Evolutionary conservation across 2,113 vertebrate species (phyloP).

Genomic region (Mionectes macconnelli): DNA sequence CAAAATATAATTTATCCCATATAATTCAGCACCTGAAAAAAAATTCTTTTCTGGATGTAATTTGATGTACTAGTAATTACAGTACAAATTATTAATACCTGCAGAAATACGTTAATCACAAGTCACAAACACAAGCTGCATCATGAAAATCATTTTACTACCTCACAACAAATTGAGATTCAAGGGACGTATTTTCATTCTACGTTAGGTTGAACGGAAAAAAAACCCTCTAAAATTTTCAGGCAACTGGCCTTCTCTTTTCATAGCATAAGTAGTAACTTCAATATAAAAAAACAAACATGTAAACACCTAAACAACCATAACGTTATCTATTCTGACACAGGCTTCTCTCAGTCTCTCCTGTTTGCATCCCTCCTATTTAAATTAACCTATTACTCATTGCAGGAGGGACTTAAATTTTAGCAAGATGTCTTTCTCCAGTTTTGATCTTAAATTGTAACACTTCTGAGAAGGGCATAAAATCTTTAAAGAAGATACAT

Average conservation of each 20-base stretch:
- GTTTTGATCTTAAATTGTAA: neutral
- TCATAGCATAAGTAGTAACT: neutral
- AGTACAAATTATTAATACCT: neutral
- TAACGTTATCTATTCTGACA: neutral
- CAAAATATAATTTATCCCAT: neutral
- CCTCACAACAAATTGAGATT: neutral
- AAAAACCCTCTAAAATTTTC: neutral
- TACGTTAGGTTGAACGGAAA: neutral
- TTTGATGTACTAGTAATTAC: neutral
- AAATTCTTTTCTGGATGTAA: neutral
- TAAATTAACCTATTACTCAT: neutral
- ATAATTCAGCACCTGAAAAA: neutral
- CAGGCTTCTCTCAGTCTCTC: accelerated
- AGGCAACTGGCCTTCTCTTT: neutral
- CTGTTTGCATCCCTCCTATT: neutral
- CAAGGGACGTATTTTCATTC: neutral
- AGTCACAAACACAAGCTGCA: neutral
- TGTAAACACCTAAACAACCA: neutral
- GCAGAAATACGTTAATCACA: neutral
- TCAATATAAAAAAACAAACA: neutral
- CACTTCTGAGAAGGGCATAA: neutral
- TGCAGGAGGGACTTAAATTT: neutral
- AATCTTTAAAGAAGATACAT: neutral
- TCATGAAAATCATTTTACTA: neutral
- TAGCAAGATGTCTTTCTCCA: neutral